A percentile compares a stretch with the other conserved stretches of the same genome.
phyloP scores from a whole-genome alignment of 2,113 vertebrate species.

The Desmodus rotundus region DNA sequence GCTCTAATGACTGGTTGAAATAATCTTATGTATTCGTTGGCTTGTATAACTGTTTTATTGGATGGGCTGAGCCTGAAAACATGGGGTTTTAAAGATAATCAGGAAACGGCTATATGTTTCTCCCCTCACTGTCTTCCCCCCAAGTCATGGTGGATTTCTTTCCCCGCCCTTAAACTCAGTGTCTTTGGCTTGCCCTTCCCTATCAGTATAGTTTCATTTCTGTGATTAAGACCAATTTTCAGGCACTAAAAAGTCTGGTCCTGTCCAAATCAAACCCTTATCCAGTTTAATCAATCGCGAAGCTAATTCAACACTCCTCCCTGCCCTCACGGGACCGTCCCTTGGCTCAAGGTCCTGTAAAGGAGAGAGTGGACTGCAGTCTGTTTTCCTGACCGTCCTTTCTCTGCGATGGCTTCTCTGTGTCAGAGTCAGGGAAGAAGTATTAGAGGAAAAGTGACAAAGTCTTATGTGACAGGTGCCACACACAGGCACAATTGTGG shows the following conservation, averaged over 20 bases:
- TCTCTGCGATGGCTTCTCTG: neutral
- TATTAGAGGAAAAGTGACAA: neutral
- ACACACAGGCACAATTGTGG: neutral
- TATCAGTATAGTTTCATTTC: neutral
- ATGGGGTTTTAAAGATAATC: neutral
- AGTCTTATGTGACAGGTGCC: neutral
- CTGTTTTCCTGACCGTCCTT: neutral
- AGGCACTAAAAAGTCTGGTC: neutral
- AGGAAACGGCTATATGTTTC: neutral
- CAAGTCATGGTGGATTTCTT: neutral
- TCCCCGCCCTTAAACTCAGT: neutral
- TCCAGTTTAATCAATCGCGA: neutral
- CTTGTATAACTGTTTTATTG: neutral
- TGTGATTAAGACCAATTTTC: constrained; percentile 42
- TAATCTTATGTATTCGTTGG: neutral
- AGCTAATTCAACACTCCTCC: neutral
- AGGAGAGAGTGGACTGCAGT: neutral
- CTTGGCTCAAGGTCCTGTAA: neutral
- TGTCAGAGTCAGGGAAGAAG: neutral
- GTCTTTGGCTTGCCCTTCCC: neutral
- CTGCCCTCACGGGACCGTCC: neutral
- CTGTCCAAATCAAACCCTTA: constrained; percentile 21
- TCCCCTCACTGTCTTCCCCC: neutral
- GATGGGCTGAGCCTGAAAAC: neutral
- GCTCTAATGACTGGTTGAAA: neutral